phyloP scores from a whole-genome alignment of 35 echinoderm and acorn worm genomes.

The Diadema setosum region DNA sequence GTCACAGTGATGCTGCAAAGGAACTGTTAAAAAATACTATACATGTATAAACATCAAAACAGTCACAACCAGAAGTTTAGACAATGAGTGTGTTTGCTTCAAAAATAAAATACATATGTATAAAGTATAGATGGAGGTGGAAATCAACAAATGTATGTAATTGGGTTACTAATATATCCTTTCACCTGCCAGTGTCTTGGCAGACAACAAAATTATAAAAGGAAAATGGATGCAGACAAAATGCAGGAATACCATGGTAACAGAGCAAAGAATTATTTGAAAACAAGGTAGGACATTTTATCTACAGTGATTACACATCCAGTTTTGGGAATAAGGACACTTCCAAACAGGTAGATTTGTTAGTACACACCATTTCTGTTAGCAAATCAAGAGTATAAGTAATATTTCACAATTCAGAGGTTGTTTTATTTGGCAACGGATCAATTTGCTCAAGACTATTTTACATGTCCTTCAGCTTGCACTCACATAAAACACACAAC shows the following conservation, averaged over 20 bases:
- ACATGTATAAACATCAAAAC: neutral
- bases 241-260: neutral
- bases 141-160: neutral
- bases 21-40: neutral
- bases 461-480: no score
- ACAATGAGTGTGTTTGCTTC: neutral
- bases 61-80: neutral
- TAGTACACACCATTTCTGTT: no score
- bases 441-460: no score
- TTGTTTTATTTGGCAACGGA: no score
- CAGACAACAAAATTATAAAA: neutral
- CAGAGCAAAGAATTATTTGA: neutral
- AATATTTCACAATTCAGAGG: no score
- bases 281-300: no score
- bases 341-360: no score
- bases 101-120: constrained; percentile 23
- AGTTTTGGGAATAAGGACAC: no score
- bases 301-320: no score
- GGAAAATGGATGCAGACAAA: constrained; percentile 8
- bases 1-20: neutral
- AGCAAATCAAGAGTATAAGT: neutral
- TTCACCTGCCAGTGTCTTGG: constrained; percentile 12
- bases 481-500: no score
- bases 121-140: constrained; percentile 5
- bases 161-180: constrained; percentile 28